Base-by-base conservation (phyloP, 1,140 invertebrate genomes). In the Reticulitermes speratus region DNA sequence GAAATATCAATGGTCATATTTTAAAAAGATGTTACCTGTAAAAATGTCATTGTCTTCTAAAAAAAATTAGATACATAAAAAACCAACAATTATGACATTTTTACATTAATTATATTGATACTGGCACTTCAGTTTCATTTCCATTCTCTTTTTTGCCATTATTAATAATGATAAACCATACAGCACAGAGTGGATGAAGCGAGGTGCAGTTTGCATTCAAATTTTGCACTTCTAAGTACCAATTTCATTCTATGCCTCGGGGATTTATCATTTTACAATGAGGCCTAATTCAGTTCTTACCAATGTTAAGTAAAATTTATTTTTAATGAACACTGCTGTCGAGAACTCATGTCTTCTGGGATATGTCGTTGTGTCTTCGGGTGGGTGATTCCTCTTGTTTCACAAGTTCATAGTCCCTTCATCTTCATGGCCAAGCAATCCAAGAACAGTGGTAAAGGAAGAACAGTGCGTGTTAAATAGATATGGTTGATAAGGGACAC, bases 1-100 rank as follows among this genome's bases (percentile, higher is more conserved):
- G 65, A 75, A 75, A 75, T 75, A 75, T 75, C 65, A 75, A 75
- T 75, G 65, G 25, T 75, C 65, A 75, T 75, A 75, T 75, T 75
- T 75, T 75, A 75, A 75, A 75, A 75, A 75, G 65, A 75, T 75
- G 65, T 75, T 75, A 75, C 65, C 65, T 75, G 65, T 75, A 75
- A 75, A 75, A 75, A 75, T 75, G 65, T 75, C 65, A 75, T 30
- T 75, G 65, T 75, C 65, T 75, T 30, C 65, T 30, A 75, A 75
- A 55, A 75, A 65, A 75, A 75, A 65, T 65, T 65, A 65, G 59
- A 65, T 75, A 75, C 65, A 75, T 75, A 75, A 75, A 75, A 75
- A 75, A 75, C 65, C n/a, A 75, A 75, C 65, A 75, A 75, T 75
- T 19, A 75, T 75, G 65, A 75, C 65, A 75, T 75, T 75, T 75